Base-by-base conservation (phyloP, 2,888 invertebrate genomes). In the Calephelis perditalis region DNA sequence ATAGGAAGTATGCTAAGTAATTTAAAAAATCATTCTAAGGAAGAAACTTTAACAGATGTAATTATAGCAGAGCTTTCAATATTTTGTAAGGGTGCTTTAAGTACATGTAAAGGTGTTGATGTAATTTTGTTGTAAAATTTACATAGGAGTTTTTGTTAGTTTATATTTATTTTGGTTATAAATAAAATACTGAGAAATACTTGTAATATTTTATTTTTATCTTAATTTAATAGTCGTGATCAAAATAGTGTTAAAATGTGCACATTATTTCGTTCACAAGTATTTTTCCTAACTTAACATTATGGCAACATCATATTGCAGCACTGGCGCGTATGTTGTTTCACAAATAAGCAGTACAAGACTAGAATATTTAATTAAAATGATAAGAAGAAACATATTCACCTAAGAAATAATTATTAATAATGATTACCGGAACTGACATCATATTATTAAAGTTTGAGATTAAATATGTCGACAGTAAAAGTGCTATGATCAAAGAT, bases 231-330 rank as follows among this genome's bases (percentile, higher is more conserved):
- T 70, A 76, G 77, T 90, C 89, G 89, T 89, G 89, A 77, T 80
- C 82, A 82, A 82, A 87, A 88, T 89, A 83, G 76, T 81, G 79
- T 73, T 45, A 49, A 55, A 56, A 63, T 52, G 8, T 35, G 54
- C 6, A 72, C 82, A 84, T 80, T 68, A 89, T 90, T 76, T 81
- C 79, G 86, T 74, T 79, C 90, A 90, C 89, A 90, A 90, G 79
- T 76, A 67, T 62, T 57, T 65, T 60, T 64, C 67, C 63, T 59
- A 61, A 63, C 72, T 72, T 77, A 77, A 71, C 62, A 71, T 79
- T 81, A 86, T 86, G 84, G 83, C 86, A 81, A 76, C 76, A 73
- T 70, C 70, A 65, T 69, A 66, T 71, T 68, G 36, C 56, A 46
- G 54, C 54, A 59, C 35, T 59, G 55, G 43, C 52, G 60, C 55